These are phyloP conservation scores for Trichomycterus rosablanca DNA, from an alignment of 2,113 vertebrate genomes.

Conservation along the genomic window DNA sequence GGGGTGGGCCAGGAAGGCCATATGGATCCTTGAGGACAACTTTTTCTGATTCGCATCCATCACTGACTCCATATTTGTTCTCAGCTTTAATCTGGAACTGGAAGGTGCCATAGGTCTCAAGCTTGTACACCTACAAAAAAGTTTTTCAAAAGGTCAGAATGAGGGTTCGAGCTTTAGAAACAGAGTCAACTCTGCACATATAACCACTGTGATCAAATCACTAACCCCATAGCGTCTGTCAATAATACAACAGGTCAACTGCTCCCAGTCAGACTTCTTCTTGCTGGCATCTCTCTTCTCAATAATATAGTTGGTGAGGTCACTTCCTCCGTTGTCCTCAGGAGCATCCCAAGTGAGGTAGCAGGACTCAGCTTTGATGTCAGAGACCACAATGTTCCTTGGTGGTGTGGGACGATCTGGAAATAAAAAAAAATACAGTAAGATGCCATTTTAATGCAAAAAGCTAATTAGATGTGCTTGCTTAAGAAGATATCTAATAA, in stretches of 20 bases:
- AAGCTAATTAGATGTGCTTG: not conserved
- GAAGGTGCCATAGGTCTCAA: slow-evolving; percentile 83
- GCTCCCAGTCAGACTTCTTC: slow-evolving; percentile 85
- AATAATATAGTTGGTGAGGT: slow-evolving; percentile 87
- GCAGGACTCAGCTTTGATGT: slow-evolving; percentile 91
- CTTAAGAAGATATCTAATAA: not conserved
- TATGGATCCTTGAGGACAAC: slow-evolving; percentile 86
- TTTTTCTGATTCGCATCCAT: slow-evolving; percentile 85
- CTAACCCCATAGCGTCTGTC: slow-evolving; percentile 84
- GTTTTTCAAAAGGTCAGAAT: no score
- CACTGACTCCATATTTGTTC: slow-evolving; percentile 91
- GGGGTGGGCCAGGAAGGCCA: slow-evolving; percentile 88
- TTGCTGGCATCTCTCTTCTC: slow-evolving; percentile 78
- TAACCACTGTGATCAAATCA: not conserved
- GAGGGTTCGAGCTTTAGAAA: not conserved
- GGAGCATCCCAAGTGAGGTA: slow-evolving; percentile 90
- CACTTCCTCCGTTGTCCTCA: slow-evolving; percentile 86
- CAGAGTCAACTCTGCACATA: no score
- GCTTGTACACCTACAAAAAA: slow-evolving; percentile 93
- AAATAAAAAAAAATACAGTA: no score
- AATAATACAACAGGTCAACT: slow-evolving; percentile 79
- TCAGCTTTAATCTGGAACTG: slow-evolving; percentile 85
- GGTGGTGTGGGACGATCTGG: slow-evolving; percentile 91
- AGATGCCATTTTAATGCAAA: no score
- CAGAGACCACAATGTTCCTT: slow-evolving; percentile 83